Conservation (phyloP, 2,797 vertebrate species). For the Aphelocoma californica region DNA sequence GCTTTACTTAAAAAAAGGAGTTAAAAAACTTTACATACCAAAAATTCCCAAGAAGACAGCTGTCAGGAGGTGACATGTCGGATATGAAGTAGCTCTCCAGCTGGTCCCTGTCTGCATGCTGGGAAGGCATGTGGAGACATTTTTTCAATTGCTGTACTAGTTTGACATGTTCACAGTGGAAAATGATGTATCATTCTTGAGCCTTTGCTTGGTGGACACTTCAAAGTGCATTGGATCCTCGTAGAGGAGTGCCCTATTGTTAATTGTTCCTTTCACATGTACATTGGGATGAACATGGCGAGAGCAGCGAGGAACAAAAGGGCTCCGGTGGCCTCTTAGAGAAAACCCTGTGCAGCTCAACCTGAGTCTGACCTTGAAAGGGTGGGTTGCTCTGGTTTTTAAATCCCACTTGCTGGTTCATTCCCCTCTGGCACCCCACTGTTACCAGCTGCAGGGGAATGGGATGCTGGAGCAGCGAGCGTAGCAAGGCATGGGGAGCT, state of each 20-base stretch:
- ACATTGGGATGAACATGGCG: conserved; percentile 83
- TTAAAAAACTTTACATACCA: conserved; percentile 29
- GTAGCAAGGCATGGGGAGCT: not conserved
- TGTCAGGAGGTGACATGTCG: conserved; percentile 59
- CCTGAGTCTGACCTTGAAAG: conserved; percentile 74
- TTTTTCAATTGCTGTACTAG: conserved; percentile 70
- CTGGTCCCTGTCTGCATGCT: conserved; percentile 75
- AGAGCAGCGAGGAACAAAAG: conserved; percentile 82
- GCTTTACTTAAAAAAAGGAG: not conserved
- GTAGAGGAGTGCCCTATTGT: conserved; percentile 84
- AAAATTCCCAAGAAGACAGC: conserved; percentile 60
- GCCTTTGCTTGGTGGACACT: conserved; percentile 76
- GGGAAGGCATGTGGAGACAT: conserved; percentile 73
- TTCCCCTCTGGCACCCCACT: not conserved
- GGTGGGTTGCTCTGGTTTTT: conserved; percentile 56
- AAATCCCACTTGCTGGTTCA: conserved; percentile 3
- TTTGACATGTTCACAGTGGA: conserved; percentile 75
- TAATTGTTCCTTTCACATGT: conserved; percentile 88
- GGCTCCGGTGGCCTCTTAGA: conserved; percentile 75
- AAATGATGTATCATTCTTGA: conserved; percentile 77
- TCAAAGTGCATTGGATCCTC: conserved; percentile 83
- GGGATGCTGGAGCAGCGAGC: not conserved
- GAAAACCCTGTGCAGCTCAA: conserved; percentile 69
- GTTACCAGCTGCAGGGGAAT: conserved; percentile 46
- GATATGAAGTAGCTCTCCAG: conserved; percentile 72